Percentiles rank a stretch among this genome's conserved stretches.
Conservation (phyloP, 2,113 vertebrate species). For the Peromyscus maniculatus region DNA sequence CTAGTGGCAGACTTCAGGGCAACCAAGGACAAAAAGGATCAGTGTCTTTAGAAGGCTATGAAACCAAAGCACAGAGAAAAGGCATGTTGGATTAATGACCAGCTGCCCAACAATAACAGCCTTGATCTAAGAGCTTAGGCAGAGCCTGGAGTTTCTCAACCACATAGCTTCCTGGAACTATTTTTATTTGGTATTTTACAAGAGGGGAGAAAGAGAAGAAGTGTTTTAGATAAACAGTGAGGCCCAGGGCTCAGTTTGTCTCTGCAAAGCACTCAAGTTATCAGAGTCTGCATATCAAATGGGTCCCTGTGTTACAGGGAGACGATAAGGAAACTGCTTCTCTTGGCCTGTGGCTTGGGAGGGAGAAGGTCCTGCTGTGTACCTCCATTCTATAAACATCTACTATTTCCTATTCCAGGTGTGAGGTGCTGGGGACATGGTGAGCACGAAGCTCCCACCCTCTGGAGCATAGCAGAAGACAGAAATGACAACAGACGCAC, state of each 20-base stretch:
- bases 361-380: neutral
- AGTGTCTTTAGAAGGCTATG: slow-evolving; percentile 62
- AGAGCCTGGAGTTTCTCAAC: slow-evolving; percentile 76
- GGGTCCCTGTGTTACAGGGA: neutral
- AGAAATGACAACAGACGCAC: neutral
- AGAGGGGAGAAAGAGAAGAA: slow-evolving; percentile 61
- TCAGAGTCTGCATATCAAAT: neutral
- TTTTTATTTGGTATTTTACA: slow-evolving; percentile 78
- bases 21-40: slow-evolving; percentile 70
- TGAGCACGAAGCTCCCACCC: neutral
- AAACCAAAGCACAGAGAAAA: slow-evolving; percentile 66
- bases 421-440: neutral
- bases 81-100: slow-evolving; percentile 70
- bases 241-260: slow-evolving; percentile 10
- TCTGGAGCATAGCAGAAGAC: neutral
- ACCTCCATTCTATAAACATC: neutral
- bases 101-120: slow-evolving; percentile 74
- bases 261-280: slow-evolving; percentile 36
- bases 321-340: neutral
- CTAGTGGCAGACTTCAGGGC: slow-evolving; percentile 54
- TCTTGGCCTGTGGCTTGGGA: neutral
- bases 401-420: neutral
- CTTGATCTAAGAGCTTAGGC: slow-evolving; percentile 71
- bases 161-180: slow-evolving; percentile 73
- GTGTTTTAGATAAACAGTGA: slow-evolving; percentile 69